phyloP scores from a whole-genome alignment of 1,140 invertebrate species.

The Thalassaphorura encarpata region DNA sequence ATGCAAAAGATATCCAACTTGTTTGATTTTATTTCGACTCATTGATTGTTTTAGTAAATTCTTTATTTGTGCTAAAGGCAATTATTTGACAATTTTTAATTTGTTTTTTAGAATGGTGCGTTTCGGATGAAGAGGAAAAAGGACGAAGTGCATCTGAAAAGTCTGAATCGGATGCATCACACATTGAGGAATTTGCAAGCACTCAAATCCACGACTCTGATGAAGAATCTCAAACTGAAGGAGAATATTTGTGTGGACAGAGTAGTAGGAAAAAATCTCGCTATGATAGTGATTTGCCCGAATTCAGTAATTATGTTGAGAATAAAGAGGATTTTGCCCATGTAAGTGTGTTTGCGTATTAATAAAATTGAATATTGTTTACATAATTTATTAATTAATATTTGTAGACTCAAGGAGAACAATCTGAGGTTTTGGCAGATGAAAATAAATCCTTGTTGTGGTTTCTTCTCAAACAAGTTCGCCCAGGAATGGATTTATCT shows the following conservation, averaged over 20 bases:
- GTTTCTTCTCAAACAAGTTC: conserved; percentile 86
- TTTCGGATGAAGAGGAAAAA: conserved; percentile 26
- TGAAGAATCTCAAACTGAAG: neutral
- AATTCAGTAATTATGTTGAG: conserved; percentile 7
- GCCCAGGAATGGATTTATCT: conserved; percentile 92
- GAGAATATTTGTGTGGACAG: neutral
- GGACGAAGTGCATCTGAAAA: conserved; percentile 29
- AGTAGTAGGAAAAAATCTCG: neutral
- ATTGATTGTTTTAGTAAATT: neutral
- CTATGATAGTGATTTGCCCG: neutral
- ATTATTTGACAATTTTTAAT: conserved; percentile 8
- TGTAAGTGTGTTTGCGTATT: conserved; percentile 1
- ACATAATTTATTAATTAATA: conserved; percentile 12
- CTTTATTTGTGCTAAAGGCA: neutral
- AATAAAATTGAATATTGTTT: neutral
- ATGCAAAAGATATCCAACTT: too few species aligned
- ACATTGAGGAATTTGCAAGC: conserved; percentile 14
- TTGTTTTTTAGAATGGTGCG: conserved; percentile 22
- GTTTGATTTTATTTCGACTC: neutral
- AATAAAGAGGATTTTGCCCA: conserved; percentile 16
- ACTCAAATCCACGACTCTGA: neutral
- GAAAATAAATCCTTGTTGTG: conserved; percentile 92
- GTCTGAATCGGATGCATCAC: conserved; percentile 24
- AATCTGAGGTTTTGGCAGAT: conserved; percentile 83
- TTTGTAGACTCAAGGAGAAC: conserved; percentile 60